These are phyloP conservation scores for Pissodes strobi DNA, from an alignment of 1,140 invertebrate genomes.

Conservation along the genomic window DNA sequence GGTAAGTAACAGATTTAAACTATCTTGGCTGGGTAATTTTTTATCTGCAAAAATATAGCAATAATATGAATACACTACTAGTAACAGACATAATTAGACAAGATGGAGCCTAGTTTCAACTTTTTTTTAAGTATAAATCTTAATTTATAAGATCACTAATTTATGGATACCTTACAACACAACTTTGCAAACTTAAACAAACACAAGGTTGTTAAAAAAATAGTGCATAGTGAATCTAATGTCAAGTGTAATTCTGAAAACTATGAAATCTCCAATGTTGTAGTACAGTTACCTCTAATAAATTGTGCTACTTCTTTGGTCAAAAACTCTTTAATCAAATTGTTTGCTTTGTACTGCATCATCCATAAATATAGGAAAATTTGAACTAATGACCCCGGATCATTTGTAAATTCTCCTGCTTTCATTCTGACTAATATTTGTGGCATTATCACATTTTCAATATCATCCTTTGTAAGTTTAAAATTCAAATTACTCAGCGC, in stretches of 20 bases:
- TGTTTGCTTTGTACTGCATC: constrained; percentile 44
- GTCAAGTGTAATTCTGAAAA: too few relatives aligned
- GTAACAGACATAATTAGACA: too few relatives aligned
- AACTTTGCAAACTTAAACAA: too few relatives aligned
- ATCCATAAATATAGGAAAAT: constrained; percentile 51
- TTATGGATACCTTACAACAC: too few relatives aligned
- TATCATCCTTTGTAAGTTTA: constrained; percentile 30
- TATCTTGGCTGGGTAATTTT: constrained; percentile 35
- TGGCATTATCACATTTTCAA: constrained; percentile 43
- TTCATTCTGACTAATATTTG: constrained; percentile 43
- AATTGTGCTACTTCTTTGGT: constrained; percentile 20
- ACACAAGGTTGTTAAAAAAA: too few relatives aligned
- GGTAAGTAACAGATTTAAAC: constrained; percentile 48
- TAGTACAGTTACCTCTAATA: constrained; percentile 35
- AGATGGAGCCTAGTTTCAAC: too few relatives aligned
- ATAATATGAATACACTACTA: too few relatives aligned
- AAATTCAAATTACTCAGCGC: constrained; percentile 45
- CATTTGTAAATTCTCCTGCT: constrained; percentile 38
- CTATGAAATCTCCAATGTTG: too few relatives aligned
- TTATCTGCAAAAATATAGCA: constrained; percentile 39
- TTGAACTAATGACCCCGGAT: constrained; percentile 41
- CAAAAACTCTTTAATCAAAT: constrained; percentile 43
- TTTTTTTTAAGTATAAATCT: too few relatives aligned
- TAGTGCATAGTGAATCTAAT: too few relatives aligned
- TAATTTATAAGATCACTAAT: too few relatives aligned